Conservation (phyloP, 2,888 invertebrate species). For the Leptothorax acervorum region DNA sequence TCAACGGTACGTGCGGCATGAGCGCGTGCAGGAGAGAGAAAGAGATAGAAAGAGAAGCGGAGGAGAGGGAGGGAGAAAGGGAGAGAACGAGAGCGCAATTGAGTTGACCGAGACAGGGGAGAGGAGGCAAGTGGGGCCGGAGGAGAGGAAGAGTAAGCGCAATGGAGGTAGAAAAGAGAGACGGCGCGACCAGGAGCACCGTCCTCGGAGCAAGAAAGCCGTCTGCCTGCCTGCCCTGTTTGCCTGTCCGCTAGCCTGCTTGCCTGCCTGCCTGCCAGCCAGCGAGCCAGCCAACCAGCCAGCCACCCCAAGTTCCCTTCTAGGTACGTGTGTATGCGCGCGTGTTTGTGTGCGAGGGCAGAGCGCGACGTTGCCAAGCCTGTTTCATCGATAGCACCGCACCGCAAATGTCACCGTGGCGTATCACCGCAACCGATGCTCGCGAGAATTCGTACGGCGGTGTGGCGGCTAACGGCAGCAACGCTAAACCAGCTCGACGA, state of each 20-base stretch:
- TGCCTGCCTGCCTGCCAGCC: constrained; percentile 71
- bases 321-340: constrained; percentile 72
- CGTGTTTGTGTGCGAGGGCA: constrained; percentile 74
- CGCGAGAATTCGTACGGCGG: constrained; percentile 45
- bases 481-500: constrained; percentile 41
- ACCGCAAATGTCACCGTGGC: constrained; percentile 73
- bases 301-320: constrained; percentile 80
- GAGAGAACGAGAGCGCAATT: constrained; percentile 74
- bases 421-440: constrained; percentile 59
- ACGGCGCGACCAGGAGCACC: constrained; percentile 79
- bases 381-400: constrained; percentile 74
- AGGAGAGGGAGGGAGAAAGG: constrained; percentile 65
- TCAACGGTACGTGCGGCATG: constrained; percentile 73
- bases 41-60: constrained; percentile 53
- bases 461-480: not conserved
- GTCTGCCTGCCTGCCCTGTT: constrained; percentile 71
- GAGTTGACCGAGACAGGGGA: constrained; percentile 69
- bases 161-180: constrained; percentile 77
- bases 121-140: constrained; percentile 43
- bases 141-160: constrained; percentile 73
- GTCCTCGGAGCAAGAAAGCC: constrained; percentile 81
- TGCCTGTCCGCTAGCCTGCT: constrained; percentile 56
- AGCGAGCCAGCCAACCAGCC: constrained; percentile 47
- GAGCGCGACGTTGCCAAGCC: constrained; percentile 82
- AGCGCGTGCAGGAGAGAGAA: constrained; percentile 54